A percentile compares a stretch with the other conserved stretches of the same genome.
phyloP scores from a whole-genome alignment of 2,113 vertebrate genomes.

The Thermophis baileyi region DNA sequence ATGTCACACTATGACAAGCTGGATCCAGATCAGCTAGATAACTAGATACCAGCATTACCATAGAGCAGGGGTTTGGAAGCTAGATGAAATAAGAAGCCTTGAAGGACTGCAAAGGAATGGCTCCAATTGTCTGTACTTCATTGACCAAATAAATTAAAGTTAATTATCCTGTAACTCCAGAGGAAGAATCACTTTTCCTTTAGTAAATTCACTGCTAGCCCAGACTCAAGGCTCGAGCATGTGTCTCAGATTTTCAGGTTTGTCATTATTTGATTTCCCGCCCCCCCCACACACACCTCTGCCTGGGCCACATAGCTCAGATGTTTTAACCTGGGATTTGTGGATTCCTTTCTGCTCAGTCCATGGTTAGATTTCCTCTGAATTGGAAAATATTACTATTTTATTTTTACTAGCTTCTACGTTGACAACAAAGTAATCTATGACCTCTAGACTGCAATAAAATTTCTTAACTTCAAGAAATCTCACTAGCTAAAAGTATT shows the following conservation, averaged over 20 bases:
- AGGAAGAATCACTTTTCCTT: neutral
- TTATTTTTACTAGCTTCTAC: neutral
- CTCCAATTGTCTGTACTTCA: neutral
- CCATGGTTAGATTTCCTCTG: neutral
- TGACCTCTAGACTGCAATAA: neutral
- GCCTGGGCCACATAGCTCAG: neutral
- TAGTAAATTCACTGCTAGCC: neutral
- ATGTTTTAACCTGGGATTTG: neutral
- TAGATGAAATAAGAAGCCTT: neutral
- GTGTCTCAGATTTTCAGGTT: neutral
- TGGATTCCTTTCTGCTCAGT: neutral
- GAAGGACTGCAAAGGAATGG: neutral
- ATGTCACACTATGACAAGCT: neutral
- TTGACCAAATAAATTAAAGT: neutral
- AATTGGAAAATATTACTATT: neutral
- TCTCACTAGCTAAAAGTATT: neutral
- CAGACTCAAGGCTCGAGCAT: neutral
- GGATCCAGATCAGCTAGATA: neutral
- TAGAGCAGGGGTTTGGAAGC: neutral
- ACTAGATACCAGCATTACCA: neutral
- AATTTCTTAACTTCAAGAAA: neutral
- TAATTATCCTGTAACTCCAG: neutral
- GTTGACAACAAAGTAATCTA: neutral
- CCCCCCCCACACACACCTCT: too few species aligned
- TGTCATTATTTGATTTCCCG: neutral